Evolutionary conservation across 2,797 vertebrate species (phyloP).

Genomic region (Ciconia nigra): DNA sequence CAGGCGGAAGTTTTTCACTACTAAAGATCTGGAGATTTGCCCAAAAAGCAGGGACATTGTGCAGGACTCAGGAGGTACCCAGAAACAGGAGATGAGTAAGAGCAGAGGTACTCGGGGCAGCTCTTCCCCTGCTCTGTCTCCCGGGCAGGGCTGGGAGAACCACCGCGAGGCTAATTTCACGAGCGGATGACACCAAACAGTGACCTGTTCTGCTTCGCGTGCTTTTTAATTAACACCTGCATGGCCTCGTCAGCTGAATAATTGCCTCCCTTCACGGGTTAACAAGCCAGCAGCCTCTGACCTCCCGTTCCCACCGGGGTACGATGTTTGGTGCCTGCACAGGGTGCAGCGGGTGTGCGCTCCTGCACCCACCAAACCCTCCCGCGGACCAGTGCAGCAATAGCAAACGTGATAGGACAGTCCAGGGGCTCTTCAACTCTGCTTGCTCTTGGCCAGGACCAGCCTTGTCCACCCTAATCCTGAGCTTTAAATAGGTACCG

Average conservation of each 20-base stretch:
- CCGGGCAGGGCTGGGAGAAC: background rate
- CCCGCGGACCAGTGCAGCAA: fast-evolving
- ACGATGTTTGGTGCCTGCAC: background rate
- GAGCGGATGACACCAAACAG: constrained; percentile 50
- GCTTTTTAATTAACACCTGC: constrained; percentile 69
- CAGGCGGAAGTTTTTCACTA: background rate
- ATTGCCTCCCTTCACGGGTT: constrained; percentile 57
- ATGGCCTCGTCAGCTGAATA: constrained; percentile 46
- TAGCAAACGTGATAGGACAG: background rate
- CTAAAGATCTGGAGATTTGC: background rate
- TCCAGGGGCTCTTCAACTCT: background rate
- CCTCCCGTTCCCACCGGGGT: background rate
- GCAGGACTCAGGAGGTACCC: background rate
- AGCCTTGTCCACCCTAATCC: background rate
- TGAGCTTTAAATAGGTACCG: background rate
- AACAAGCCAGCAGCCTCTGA: constrained; percentile 39
- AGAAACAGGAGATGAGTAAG: background rate
- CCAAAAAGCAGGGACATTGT: background rate
- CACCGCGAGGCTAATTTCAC: constrained; percentile 16
- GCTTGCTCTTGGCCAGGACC: background rate
- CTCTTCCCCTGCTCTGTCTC: background rate
- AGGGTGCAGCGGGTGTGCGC: fast-evolving
- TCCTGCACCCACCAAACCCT: background rate
- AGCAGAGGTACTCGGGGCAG: background rate
- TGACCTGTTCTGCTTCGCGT: constrained; percentile 47